phyloP scores from a whole-genome alignment of 2,797 vertebrate genomes.

The Erethizon dorsatum region DNA sequence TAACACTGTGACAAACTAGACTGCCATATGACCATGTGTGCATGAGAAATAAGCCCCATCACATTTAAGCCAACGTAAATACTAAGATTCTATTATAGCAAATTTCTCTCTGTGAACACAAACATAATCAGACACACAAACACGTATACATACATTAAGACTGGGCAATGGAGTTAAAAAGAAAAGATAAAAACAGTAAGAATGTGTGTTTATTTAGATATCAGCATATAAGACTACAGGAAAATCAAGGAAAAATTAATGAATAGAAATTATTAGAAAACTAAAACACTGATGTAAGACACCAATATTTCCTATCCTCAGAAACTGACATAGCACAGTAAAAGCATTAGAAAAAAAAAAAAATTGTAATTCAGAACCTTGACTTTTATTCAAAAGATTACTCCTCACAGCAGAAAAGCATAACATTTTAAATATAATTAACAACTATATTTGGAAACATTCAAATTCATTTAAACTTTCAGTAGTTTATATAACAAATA shows the following conservation, averaged over 20 bases:
- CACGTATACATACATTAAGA: background rate
- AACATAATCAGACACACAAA: background rate
- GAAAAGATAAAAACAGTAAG: background rate
- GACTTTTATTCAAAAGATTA: constrained; percentile 52
- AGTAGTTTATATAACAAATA: constrained; percentile 45
- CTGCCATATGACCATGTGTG: background rate
- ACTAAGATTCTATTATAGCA: background rate
- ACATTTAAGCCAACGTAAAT: constrained; percentile 3
- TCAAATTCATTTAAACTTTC: constrained; percentile 63
- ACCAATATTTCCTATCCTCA: background rate
- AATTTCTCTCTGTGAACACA: constrained; percentile 18
- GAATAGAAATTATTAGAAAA: constrained; percentile 9
- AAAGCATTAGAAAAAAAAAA: constrained; percentile 40
- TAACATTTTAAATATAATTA: constrained; percentile 59
- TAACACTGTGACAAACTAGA: background rate
- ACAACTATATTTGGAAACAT: constrained; percentile 36
- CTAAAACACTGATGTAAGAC: background rate
- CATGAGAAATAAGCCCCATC: background rate
- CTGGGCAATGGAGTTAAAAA: background rate
- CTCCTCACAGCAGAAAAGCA: constrained; percentile 10
- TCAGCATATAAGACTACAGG: background rate
- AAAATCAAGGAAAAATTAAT: constrained; percentile 14
- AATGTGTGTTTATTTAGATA: background rate
- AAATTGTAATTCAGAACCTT: background rate
- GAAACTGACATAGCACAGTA: background rate